Evolutionary conservation across 1,140 invertebrate genomes (phyloP), one percentile per base, ranked within the genome.

Genomic region (Temnothorax longispinosus): DNA sequence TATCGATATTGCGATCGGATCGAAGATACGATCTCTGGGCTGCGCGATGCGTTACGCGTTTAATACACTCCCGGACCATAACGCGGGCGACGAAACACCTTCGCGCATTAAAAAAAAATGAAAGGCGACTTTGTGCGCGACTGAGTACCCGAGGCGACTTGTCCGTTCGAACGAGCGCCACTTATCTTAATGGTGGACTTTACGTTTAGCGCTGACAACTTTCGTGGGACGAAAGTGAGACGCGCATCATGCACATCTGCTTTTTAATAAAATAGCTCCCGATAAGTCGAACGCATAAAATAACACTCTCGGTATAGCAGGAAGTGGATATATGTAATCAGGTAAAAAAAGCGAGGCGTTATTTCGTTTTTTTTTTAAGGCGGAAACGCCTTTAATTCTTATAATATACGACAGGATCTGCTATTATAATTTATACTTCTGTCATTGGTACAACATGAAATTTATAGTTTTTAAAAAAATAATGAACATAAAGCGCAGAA

Each of bases 121-220:
- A 84, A 21, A 75, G 54, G 41, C 67, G 38, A 74, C 67, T 74
- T 60, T 82, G 78, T 47, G 32, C 27, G 27, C 67, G 54, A 32
- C 41, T 35, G 64, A 41, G 35, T 15, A 74, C 18, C 64, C 10
- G 44, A 10, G 41, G 74, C 56, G 58, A 56, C 72, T 41, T 38
- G 54, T 60, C 41, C 52, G 41, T 3, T 44, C 5, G 38, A 10
- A 21, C 32, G 52, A 72, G 67, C 47, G 80, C 27, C 41, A 75
- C 69, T 84, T 81, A 81, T 81, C 78, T 81, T 60, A 84, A 84
- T 21, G 15, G 69, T 50, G 41, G 41, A 84, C n/a, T 84, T 84
- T 72, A 60, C 41, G 52, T 71, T 81, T 47, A 50, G 38, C 27
- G 44, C 18, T 60, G 80, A 60, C 67, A 60, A 84, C 54, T 84